phyloP scores from a whole-genome alignment of 2,888 invertebrate genomes.

The Amphimallon solstitiale region DNA sequence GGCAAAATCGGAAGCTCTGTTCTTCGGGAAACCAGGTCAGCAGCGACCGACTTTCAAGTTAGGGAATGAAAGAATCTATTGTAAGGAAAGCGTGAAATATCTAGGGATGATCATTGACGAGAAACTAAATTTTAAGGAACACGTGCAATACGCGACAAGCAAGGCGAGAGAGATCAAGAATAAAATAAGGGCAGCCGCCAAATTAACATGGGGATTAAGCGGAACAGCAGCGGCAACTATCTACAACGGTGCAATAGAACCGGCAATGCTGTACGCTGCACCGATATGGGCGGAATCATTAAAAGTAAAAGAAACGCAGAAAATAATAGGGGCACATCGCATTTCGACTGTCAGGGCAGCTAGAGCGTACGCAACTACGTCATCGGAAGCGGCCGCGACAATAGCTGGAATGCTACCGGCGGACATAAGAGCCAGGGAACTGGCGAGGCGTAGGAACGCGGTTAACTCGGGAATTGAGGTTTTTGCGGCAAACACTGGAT shows the following conservation, averaged over 20 bases:
- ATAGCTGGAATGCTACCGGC: neutral
- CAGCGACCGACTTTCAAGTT: conserved; percentile 36
- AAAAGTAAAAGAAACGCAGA: conserved; percentile 2
- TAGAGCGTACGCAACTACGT: neutral
- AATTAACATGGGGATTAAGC: conserved; percentile 29
- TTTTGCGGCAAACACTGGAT: neutral
- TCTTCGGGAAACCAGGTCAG: conserved; percentile 18
- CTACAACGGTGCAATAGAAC: conserved; percentile 37
- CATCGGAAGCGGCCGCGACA: neutral
- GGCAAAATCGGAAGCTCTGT: too few relatives aligned
- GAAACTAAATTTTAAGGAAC: too few relatives aligned
- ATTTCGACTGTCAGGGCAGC: neutral
- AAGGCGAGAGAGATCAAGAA: conserved; percentile 19
- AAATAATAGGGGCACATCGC: conserved; percentile 2
- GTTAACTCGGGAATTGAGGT: neutral
- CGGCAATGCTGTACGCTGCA: conserved; percentile 33
- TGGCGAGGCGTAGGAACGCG: neutral
- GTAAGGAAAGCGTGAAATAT: conserved; percentile 31
- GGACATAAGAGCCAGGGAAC: neutral
- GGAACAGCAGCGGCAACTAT: conserved; percentile 15
- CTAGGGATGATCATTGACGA: too few relatives aligned
- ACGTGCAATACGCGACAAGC: conserved; percentile 1
- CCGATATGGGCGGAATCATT: conserved; percentile 26
- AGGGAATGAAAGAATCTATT: conserved; percentile 8
- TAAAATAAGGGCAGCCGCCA: conserved; percentile 19